phyloP scores from a whole-genome alignment of 2,888 invertebrate genomes.

The Lasiommata megera region DNA sequence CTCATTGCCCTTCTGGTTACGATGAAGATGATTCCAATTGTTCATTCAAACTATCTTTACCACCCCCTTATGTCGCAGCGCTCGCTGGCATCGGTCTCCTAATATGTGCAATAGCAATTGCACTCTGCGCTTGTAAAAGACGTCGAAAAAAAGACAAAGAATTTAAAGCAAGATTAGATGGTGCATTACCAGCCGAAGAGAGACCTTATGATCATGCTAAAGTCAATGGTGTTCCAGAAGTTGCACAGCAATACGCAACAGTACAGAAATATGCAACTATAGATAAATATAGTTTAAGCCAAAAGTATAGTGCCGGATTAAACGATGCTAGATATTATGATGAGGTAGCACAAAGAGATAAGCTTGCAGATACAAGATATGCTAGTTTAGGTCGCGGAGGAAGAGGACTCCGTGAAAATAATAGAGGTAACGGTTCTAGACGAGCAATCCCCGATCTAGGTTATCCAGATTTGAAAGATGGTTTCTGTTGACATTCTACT shows the following conservation, averaged over 20 bases:
- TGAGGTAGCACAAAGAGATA: conserved; percentile 76
- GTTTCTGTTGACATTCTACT: conserved; percentile 86
- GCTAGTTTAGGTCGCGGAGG: conserved; percentile 74
- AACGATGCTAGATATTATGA: conserved; percentile 78
- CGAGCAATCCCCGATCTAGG: conserved; percentile 74
- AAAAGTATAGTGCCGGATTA: conserved; percentile 77
- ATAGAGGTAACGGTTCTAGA: conserved; percentile 66
- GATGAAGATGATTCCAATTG: conserved; percentile 90
- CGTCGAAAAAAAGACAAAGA: conserved; percentile 82
- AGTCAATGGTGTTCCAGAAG: conserved; percentile 70
- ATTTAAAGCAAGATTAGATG: conserved; percentile 82
- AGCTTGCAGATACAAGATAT: conserved; percentile 74
- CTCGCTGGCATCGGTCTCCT: conserved; percentile 84
- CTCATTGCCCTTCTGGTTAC: conserved; percentile 90
- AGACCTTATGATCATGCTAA: conserved; percentile 83
- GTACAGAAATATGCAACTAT: conserved; percentile 79
- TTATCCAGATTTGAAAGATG: conserved; percentile 84
- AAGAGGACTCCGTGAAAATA: conserved; percentile 64
- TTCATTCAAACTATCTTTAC: conserved; percentile 85
- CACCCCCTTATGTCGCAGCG: conserved; percentile 84
- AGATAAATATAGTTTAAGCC: conserved; percentile 78
- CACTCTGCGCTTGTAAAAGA: conserved; percentile 82
- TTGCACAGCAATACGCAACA: conserved; percentile 70
- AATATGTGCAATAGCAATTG: conserved; percentile 79
- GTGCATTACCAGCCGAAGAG: conserved; percentile 80